Conservation (phyloP, 35 echinoderm and acorn worm species). For the Ptychodera flava region DNA sequence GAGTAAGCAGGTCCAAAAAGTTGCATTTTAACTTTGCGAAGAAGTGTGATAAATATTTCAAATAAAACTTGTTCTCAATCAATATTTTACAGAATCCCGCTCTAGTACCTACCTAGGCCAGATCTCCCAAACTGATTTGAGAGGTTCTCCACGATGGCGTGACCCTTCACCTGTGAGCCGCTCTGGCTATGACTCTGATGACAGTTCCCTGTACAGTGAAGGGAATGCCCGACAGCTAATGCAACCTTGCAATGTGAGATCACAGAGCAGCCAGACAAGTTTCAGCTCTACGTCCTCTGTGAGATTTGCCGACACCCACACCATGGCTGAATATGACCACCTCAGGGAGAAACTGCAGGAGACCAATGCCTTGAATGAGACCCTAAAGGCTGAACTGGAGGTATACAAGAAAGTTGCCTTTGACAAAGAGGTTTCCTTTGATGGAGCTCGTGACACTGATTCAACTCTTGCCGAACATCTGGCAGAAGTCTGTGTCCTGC, state of each 20-base stretch:
- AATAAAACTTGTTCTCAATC: too few relatives aligned
- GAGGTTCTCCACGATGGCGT: neutral
- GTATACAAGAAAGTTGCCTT: conserved; percentile 42
- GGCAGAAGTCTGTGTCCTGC: conserved; percentile 50
- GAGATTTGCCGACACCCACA: neutral
- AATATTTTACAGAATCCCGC: neutral
- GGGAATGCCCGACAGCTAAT: neutral
- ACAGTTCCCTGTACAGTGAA: neutral
- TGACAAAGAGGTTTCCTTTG: neutral
- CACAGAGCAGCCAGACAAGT: neutral
- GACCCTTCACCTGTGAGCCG: neutral
- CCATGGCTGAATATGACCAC: conserved; percentile 31
- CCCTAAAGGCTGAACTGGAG: conserved; percentile 67
- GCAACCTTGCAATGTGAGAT: neutral
- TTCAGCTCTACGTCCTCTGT: neutral
- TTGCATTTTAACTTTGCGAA: too few relatives aligned
- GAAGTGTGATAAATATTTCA: too few relatives aligned
- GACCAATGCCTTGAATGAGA: conserved; percentile 31
- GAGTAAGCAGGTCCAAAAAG: too few relatives aligned
- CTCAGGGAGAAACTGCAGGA: conserved; percentile 49
- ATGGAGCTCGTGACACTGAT: neutral
- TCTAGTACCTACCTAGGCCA: neutral
- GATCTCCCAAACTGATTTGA: neutral
- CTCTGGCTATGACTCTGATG: neutral
- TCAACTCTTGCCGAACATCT: conserved; percentile 50